Conservation (phyloP, 1,140 invertebrate genomes). For the Amphibalanus amphitrite region DNA sequence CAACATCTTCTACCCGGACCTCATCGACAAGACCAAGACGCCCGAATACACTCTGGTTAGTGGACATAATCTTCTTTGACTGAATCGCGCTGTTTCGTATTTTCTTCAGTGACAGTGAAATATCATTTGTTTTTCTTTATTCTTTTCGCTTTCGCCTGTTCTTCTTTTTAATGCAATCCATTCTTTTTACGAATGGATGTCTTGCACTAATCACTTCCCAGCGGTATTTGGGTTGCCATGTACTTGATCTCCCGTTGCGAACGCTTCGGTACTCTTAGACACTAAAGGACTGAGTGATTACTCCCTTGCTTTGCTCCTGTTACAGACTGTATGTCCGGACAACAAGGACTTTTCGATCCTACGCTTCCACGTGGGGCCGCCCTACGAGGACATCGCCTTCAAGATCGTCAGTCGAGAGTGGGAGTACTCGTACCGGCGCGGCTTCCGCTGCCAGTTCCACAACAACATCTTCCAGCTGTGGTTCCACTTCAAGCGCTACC, state of each 20-base stretch:
- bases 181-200: no score
- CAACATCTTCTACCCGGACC: conserved; percentile 99
- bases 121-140: no score
- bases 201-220: no score
- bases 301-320: no score
- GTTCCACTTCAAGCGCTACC: conserved; percentile 97
- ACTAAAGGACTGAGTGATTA: no score
- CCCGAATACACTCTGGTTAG: conserved; percentile 75
- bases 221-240: no score
- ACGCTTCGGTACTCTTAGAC: no score
- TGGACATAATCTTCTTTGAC: not conserved
- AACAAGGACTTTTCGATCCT: conserved; percentile 91
- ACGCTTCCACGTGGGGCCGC: conserved; percentile 84
- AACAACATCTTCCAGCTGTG: conserved; percentile 99
- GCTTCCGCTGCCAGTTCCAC: conserved; percentile 96
- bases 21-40: conserved; percentile 86
- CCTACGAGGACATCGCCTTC: conserved; percentile 99
- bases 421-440: conserved; percentile 97
- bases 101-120: no score
- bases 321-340: conserved; percentile 58
- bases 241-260: no score
- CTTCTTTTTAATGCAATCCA: no score
- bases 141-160: no score
- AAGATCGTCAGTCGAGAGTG: conserved; percentile 98
- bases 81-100: no score